Conservation (phyloP, 2,797 vertebrate species). For the Chelon auratus region DNA sequence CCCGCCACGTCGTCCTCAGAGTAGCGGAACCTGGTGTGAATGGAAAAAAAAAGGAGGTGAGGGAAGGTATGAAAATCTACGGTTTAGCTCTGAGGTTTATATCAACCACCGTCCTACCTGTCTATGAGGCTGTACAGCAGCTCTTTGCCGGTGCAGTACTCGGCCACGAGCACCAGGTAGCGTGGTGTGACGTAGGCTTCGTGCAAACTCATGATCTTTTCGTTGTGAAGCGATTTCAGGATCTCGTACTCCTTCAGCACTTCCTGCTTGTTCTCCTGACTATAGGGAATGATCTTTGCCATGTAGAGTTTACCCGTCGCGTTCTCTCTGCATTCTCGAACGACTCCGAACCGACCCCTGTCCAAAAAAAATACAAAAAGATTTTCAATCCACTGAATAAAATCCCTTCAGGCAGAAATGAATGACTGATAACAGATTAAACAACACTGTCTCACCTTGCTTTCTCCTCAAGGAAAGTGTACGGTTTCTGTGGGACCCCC, state of each 20-base stretch:
- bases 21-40: constrained; percentile 89
- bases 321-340: constrained; percentile 94
- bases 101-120: constrained; percentile 53
- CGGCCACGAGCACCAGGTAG: constrained; percentile 94
- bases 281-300: constrained; percentile 95
- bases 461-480: constrained; percentile 96
- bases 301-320: constrained; percentile 91
- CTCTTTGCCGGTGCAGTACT: constrained; percentile 93
- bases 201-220: constrained; percentile 92
- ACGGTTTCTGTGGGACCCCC: constrained; percentile 95
- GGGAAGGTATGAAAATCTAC: too few relatives aligned
- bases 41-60: neutral
- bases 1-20: constrained; percentile 94
- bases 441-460: constrained; percentile 85
- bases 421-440: neutral
- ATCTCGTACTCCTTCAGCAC: constrained; percentile 94
- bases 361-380: neutral
- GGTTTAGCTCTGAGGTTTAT: neutral
- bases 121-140: constrained; percentile 93
- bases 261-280: constrained; percentile 86
- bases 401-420: too few relatives aligned
- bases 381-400: too few relatives aligned
- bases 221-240: constrained; percentile 90
- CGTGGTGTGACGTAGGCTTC: constrained; percentile 96
- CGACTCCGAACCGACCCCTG: constrained; percentile 93